Evolutionary conservation across 2,113 vertebrate genomes (phyloP).

Genomic region (Aspiorhynchus laticeps): DNA sequence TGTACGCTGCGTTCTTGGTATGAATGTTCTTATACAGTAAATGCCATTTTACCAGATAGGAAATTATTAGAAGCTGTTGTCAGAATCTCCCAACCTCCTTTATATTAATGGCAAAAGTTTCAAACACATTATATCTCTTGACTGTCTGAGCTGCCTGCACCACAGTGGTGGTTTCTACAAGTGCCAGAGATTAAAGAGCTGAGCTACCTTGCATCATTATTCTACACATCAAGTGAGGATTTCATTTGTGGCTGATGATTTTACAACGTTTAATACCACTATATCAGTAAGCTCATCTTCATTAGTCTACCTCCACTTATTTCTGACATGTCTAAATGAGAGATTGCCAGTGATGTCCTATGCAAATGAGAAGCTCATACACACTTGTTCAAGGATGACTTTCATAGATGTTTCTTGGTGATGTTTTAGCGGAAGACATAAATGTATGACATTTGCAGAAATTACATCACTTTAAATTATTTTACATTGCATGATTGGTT

Average conservation of each 20-base stretch:
- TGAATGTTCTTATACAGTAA: not conserved
- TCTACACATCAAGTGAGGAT: conserved; percentile 51
- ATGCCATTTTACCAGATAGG: not conserved
- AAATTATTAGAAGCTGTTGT: not conserved
- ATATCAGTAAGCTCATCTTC: conserved; percentile 74
- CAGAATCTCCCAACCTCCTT: not conserved
- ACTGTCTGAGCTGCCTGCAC: not conserved
- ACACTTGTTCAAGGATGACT: conserved; percentile 70
- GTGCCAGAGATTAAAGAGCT: conserved; percentile 16
- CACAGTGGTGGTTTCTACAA: conserved; percentile 15
- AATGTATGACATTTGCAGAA: not conserved
- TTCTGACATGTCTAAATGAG: conserved; percentile 71
- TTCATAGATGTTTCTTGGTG: conserved; percentile 43
- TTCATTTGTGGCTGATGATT: conserved; percentile 65
- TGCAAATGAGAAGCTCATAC: conserved; percentile 70
- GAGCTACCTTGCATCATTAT: conserved; percentile 29
- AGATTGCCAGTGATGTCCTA: conserved; percentile 71
- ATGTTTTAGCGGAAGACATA: not conserved
- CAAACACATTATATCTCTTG: not conserved
- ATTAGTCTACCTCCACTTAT: conserved; percentile 73
- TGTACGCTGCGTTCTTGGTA: not conserved
- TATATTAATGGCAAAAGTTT: conserved; percentile 3
- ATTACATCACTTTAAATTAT: not conserved
- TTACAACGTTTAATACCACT: conserved; percentile 67
- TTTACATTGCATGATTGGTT: not conserved